A percentile compares a stretch with the other conserved stretches of the same genome.
Evolutionary conservation across 2,797 vertebrate species (phyloP).

Genomic region (Sebastolobus alascanus): DNA sequence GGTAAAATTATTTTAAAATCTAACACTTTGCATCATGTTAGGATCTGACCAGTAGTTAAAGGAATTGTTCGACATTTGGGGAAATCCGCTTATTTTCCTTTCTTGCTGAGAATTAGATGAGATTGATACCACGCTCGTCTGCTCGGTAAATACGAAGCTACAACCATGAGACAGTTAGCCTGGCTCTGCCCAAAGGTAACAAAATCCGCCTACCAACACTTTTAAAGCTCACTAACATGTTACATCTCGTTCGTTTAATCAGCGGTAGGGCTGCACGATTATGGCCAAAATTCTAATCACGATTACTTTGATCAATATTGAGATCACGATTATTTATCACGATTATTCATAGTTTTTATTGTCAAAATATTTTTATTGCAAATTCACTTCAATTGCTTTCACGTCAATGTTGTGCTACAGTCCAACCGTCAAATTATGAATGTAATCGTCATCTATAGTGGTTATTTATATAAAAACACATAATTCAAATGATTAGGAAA

Average conservation of each 20-base stretch:
- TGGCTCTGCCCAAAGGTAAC: neutral
- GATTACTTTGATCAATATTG: no score
- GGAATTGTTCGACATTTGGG: neutral
- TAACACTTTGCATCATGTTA: neutral
- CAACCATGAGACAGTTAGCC: neutral
- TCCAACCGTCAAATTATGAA: no score
- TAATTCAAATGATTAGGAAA: no score
- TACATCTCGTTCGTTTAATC: neutral
- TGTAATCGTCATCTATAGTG: no score
- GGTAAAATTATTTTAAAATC: constrained; percentile 62
- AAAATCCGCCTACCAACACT: neutral
- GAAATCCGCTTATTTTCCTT: neutral
- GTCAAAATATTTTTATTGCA: no score
- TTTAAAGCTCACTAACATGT: neutral
- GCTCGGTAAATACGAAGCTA: neutral
- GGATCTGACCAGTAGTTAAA: constrained; percentile 3
- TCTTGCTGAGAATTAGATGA: neutral
- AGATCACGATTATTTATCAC: no score
- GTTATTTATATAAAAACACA: no score
- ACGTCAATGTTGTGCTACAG: no score
- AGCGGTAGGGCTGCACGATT: neutral
- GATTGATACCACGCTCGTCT: neutral
- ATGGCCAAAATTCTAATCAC: no score
- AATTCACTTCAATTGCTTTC: no score
- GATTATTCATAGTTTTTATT: no score